Evolutionary conservation across 2,888 invertebrate species (phyloP).

Genomic region (Aphidoletes aphidimyza): DNA sequence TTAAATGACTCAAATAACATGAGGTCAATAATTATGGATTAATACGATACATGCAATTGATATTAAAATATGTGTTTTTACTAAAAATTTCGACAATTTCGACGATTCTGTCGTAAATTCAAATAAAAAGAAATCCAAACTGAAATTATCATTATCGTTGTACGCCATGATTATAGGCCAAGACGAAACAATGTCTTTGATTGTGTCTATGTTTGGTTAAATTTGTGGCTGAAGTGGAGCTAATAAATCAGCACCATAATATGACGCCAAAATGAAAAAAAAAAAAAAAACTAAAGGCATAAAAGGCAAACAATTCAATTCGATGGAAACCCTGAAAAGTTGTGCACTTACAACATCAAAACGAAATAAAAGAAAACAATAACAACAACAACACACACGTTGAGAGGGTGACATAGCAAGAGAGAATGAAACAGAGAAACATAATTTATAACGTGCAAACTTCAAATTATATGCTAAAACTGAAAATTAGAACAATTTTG

Average conservation of each 20-base stretch:
- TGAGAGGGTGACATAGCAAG: background rate
- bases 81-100: background rate
- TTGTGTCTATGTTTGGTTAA: background rate
- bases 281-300: no score
- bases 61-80: no score
- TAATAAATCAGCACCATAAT: background rate
- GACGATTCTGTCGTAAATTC: background rate
- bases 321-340: slow-evolving; percentile 32
- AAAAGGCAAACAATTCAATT: slow-evolving; percentile 9
- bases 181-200: background rate
- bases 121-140: background rate
- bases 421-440: background rate
- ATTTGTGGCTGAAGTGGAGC: background rate
- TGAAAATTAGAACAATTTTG: slow-evolving; percentile 43
- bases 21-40: no score
- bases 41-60: no score
- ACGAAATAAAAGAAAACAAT: background rate
- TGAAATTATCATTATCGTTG: background rate
- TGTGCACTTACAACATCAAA: no score
- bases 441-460: slow-evolving; percentile 44
- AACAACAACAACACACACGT: background rate
- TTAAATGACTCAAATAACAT: no score
- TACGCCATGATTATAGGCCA: background rate
- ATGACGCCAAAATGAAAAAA: slow-evolving; percentile 2
- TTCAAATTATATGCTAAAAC: slow-evolving; percentile 38